Conservation (phyloP, 2,888 invertebrate genomes). For the Tachina fera region DNA sequence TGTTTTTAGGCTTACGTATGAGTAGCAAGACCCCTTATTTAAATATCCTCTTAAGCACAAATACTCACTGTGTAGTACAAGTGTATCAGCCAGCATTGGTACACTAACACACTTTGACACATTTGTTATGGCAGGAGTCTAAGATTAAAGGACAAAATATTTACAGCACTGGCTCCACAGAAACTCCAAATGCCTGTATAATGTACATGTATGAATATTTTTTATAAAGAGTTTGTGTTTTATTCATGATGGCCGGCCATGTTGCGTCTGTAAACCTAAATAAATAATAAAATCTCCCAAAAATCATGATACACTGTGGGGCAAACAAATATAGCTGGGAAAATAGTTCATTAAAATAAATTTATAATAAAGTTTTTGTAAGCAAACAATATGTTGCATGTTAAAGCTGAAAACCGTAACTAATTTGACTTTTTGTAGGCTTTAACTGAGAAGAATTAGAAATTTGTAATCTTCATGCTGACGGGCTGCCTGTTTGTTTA, state of each 20-base stretch:
- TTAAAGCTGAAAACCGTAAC: too few species aligned
- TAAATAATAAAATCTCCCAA: background rate
- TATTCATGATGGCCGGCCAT: slow-evolving; percentile 51
- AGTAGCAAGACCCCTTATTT: too few species aligned
- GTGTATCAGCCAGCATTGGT: background rate
- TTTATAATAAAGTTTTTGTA: background rate
- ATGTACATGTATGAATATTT: slow-evolving; percentile 2
- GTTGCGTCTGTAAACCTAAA: slow-evolving; percentile 24
- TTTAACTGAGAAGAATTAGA: too few species aligned
- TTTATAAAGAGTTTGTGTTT: background rate
- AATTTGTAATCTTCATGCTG: too few species aligned
- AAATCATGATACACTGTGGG: background rate
- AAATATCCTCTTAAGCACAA: too few species aligned
- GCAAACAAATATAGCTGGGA: background rate
- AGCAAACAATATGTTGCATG: too few species aligned
- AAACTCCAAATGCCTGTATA: background rate
- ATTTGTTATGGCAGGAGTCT: background rate
- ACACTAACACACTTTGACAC: background rate
- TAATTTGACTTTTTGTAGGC: too few species aligned
- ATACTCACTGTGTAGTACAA: background rate
- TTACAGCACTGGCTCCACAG: slow-evolving; percentile 33
- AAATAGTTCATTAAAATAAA: background rate
- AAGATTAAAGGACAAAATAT: slow-evolving; percentile 32
- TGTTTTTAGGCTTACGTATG: too few species aligned
- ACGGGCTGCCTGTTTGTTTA: too few species aligned